A percentile compares a stretch with the other conserved stretches of the same genome.
phyloP scores from a whole-genome alignment of 1,140 invertebrate species.

The Brachionus paranguensis region DNA sequence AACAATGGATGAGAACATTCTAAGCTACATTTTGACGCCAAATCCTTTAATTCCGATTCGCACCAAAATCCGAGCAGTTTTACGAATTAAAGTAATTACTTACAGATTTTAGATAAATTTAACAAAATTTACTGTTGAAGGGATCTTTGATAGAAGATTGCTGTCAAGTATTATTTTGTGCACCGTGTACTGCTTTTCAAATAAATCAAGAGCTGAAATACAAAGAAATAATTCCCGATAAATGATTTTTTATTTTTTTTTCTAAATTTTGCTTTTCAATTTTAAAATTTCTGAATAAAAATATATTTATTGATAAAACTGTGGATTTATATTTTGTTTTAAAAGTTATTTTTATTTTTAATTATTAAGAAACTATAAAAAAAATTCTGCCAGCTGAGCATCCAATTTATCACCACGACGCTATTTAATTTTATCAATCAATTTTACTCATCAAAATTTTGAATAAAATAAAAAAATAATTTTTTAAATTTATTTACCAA shows the following conservation, averaged over 20 bases:
- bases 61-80: constrained; percentile 18
- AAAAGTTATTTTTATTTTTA: too few relatives aligned
- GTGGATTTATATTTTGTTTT: not conserved
- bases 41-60: constrained; percentile 32
- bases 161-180: constrained; percentile 32
- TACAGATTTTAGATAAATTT: not conserved
- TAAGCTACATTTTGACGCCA: constrained; percentile 9
- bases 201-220: constrained; percentile 40
- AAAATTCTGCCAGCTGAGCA: too few relatives aligned
- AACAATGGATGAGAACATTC: constrained; percentile 30
- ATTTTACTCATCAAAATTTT: too few relatives aligned
- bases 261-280: not conserved
- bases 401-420: too few relatives aligned
- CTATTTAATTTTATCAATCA: too few relatives aligned
- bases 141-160: constrained; percentile 36
- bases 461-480: too few relatives aligned
- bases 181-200: constrained; percentile 35
- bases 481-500: too few relatives aligned
- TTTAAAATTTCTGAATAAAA: too few relatives aligned
- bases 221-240: constrained; percentile 39
- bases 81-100: constrained; percentile 18
- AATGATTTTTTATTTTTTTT: not conserved
- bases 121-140: not conserved
- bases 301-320: too few relatives aligned
- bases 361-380: too few relatives aligned